Percentiles rank a stretch among this genome's conserved stretches.
These are phyloP conservation scores for Heliconius sara DNA, from an alignment of 2,888 invertebrate genomes.

Conservation along the genomic window DNA sequence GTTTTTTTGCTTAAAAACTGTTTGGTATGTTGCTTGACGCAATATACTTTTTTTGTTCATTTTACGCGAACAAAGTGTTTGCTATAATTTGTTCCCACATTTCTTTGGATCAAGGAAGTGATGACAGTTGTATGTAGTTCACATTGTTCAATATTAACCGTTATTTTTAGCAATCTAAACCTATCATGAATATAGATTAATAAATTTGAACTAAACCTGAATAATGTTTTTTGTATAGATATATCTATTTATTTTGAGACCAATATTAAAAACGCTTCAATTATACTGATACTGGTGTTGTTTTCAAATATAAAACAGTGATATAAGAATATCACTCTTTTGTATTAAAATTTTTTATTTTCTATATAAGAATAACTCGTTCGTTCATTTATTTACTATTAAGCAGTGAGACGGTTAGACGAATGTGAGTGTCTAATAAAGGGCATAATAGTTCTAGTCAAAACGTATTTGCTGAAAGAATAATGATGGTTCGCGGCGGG, in stretches of 20 bases:
- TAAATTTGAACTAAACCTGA: not conserved
- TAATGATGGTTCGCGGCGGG: slow-evolving; percentile 75
- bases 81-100: slow-evolving; percentile 84
- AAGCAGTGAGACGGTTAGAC: slow-evolving; percentile 35
- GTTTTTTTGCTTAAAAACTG: slow-evolving; percentile 65
- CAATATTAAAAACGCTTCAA: not conserved
- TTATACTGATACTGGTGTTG: no score
- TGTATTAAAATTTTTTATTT: no score
- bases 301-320: not conserved
- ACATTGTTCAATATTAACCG: slow-evolving; percentile 56
- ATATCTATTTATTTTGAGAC: not conserved
- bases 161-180: slow-evolving; percentile 50
- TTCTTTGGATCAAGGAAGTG: slow-evolving; percentile 72
- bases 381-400: slow-evolving; percentile 23
- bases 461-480: slow-evolving; percentile 82
- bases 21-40: slow-evolving; percentile 67
- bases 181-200: not conserved
- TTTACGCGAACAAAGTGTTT: slow-evolving; percentile 71
- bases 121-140: slow-evolving; percentile 73
- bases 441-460: slow-evolving; percentile 70
- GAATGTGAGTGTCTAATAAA: slow-evolving; percentile 35
- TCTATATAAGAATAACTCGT: not conserved
- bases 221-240: not conserved
- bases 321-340: no score
- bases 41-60: slow-evolving; percentile 66